Base-by-base conservation (phyloP, 2,797 vertebrate species). In the Carapus acus region DNA sequence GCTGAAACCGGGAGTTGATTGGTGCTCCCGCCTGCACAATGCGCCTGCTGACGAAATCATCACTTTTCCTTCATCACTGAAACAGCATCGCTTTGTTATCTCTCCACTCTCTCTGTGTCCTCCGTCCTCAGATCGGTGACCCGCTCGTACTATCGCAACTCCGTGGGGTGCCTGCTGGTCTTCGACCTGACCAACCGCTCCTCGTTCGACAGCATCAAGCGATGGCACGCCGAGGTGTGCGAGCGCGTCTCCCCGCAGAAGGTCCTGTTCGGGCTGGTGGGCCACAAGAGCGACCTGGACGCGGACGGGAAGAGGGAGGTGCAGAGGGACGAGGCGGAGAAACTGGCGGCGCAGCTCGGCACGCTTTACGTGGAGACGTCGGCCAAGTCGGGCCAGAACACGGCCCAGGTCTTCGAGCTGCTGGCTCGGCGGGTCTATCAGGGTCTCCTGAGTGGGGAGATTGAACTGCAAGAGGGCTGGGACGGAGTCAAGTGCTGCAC, bases 121-220 rank as follows among this genome's bases (percentile, higher is more conserved):
- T 39, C 21, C 39, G 12, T 45, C 31, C 38, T 37, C 67, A 94
- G 90, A 79, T 93, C 91, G 0, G 91, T 93, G 77, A 91, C 91
- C n/a, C 81, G 88, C 1, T 92, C 91, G 33, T 94, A 91, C 54
- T 93, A 91, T 73, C 83, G 86, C 34, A 94, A 93, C 78, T 91
- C 86, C 0, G 92, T 89, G 0, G 91, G 88, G 41, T 90, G 86
- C 16, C 82, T 96, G 73, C 77, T 94, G 75, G 84, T 93, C 64
- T 93, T 93, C 2, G 90, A 90, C 71, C 62, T 94, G 47, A 88
- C 86, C 68, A 91, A 86, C 62, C 86, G 85, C 2, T n/a, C 65
- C 1, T 91, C 92, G 18, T 94, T 92, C 9, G 87, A 93, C 60
- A 88, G 82, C 14, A 11, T 91, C 17, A 78, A 67, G 45, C 87